Base-by-base conservation (phyloP, 1,140 invertebrate genomes). In the Diorhabda carinulata region DNA sequence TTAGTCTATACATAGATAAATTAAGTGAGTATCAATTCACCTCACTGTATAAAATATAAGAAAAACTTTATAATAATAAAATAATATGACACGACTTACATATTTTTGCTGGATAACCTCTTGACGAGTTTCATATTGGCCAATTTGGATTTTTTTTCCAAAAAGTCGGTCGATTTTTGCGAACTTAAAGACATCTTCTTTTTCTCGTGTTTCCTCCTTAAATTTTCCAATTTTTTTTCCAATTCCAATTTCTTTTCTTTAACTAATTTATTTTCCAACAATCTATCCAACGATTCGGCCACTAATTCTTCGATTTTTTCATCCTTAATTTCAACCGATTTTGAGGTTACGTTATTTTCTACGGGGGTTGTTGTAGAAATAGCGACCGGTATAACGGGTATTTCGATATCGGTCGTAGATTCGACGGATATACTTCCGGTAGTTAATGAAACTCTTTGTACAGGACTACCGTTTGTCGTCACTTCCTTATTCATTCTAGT, bases 181-280 rank as follows among this genome's bases (percentile, higher is more conserved):
- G 84, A 82, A n/a, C 85, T 84, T 7, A 89, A 77, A 69, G 87
- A 84, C 56, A 84, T 77, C 76, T 87, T 88, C 72, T 91, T 89
- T 83, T 95, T 96, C 68, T 96, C 93, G 76, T 93, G 90, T 77
- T 96, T 97, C 78, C 94, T 93, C 59, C 88, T 84, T 59, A 97
- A 77, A 56, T 87, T 85, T 71, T 96, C 93, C 58, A 98, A 80
- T 78, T 97, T 96, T 77, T 95, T 94, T 52, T 96, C 92, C 25
- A 96, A 80, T 79, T 97, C 94, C 1, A 86, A 73, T 10, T 89
- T 87, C 74, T 95, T 93, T 73, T 97, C 65, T 44, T 87, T 87
- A 3, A 95, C 92, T 5, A 67, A 43, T 83, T 97, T 97, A 76
- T 89, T 89, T 4, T 92, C 89, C 74, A 94, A 86, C 5, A 97